A percentile compares a stretch with the other conserved stretches of the same genome.
Conservation (phyloP, 2,797 vertebrate species). For the Manis crassicaudata region DNA sequence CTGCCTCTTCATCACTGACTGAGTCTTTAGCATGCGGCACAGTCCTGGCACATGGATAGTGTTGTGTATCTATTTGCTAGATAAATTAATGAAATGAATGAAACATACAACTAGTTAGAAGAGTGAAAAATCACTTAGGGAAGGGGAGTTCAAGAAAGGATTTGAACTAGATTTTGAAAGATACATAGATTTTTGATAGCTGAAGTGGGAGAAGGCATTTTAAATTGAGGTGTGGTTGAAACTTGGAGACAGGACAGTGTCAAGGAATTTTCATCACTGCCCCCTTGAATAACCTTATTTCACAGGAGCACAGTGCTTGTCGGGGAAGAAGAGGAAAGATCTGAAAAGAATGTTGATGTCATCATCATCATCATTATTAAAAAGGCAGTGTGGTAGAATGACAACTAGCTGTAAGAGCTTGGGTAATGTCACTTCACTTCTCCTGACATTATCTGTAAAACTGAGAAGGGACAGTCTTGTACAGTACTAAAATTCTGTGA, state of each 20-base stretch:
- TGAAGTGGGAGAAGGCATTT: conserved; percentile 48
- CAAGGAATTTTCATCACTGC: conserved; percentile 5
- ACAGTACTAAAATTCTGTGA: conserved; percentile 42
- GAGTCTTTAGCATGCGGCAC: conserved; percentile 38
- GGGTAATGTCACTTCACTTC: conserved; percentile 24
- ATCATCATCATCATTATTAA: conserved; percentile 7
- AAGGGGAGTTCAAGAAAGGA: conserved; percentile 26
- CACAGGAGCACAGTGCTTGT: not conserved
- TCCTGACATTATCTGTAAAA: not conserved
- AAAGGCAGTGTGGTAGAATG: conserved; percentile 37
- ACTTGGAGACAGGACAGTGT: not conserved
- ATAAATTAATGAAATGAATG: conserved; percentile 62
- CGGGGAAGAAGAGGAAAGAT: not conserved
- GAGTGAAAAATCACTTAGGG: conserved; percentile 35
- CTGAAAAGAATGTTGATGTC: not conserved
- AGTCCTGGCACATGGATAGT: conserved; percentile 22
- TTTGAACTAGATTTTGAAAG: conserved; percentile 48
- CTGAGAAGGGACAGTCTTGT: not conserved
- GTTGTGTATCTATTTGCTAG: not conserved
- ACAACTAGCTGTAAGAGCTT: not conserved
- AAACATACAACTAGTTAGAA: conserved; percentile 52
- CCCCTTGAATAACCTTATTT: conserved; percentile 26
- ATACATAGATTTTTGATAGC: conserved; percentile 35
- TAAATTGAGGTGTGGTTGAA: conserved; percentile 31
- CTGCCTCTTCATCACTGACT: conserved; percentile 36